A percentile compares a stretch with the other conserved stretches of the same genome.
These are phyloP conservation scores for Cataglyphis rosenhaueri DNA, from an alignment of 2,888 invertebrate species.

Conservation along the genomic window DNA sequence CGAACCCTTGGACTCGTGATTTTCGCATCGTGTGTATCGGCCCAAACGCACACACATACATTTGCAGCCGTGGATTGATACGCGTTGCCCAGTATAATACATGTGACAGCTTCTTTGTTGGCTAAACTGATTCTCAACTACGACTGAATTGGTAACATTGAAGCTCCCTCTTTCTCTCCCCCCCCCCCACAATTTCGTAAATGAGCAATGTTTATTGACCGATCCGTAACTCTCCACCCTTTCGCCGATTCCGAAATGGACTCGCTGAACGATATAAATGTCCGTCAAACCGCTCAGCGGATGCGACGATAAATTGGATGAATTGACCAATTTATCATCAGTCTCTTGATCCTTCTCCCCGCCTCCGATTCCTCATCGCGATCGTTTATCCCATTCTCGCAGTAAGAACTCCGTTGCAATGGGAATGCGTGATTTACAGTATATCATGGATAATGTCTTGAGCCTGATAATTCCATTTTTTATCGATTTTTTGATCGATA, in stretches of 20 bases:
- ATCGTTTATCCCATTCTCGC: not conserved
- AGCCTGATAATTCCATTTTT: not conserved
- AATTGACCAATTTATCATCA: slow-evolving; percentile 40
- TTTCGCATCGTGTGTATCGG: slow-evolving; percentile 24
- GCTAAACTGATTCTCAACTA: slow-evolving; percentile 42
- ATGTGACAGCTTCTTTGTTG: slow-evolving; percentile 57
- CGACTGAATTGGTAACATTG: slow-evolving; percentile 24
- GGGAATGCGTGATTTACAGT: slow-evolving; percentile 11
- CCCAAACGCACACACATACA: slow-evolving; percentile 20
- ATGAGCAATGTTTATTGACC: slow-evolving; percentile 44
- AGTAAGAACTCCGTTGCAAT: not conserved
- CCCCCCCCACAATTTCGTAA: slow-evolving; percentile 25
- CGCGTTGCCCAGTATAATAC: slow-evolving; percentile 39
- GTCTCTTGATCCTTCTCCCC: slow-evolving; percentile 3
- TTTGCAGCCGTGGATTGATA: slow-evolving; percentile 28
- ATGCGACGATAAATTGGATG: slow-evolving; percentile 43
- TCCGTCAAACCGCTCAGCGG: slow-evolving; percentile 35
- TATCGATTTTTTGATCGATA: not conserved
- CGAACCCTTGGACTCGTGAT: slow-evolving; percentile 30
- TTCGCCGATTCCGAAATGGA: slow-evolving; percentile 37
- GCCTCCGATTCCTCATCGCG: not conserved
- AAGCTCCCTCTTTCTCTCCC: not conserved
- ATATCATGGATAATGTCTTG: not conserved
- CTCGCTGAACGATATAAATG: slow-evolving; percentile 45
- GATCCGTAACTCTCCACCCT: slow-evolving; percentile 4